phyloP scores from a whole-genome alignment of 2,888 invertebrate species.

The Notocelia uddmanniana region DNA sequence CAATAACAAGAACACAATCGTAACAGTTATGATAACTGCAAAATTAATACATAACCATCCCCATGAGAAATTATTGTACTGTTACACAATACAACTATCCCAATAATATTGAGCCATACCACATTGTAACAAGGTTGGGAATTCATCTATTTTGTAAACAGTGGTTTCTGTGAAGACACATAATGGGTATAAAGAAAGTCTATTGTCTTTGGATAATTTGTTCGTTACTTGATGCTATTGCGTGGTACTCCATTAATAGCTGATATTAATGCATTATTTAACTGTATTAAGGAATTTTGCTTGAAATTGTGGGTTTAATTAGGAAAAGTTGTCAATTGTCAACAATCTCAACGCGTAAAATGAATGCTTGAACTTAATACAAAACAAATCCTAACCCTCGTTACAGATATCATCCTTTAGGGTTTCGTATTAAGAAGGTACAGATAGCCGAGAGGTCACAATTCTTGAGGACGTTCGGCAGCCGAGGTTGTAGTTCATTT shows the following conservation, averaged over 20 bases:
- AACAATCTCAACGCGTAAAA: no score
- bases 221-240: slow-evolving; percentile 31
- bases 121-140: slow-evolving; percentile 1
- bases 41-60: slow-evolving; percentile 42
- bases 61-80: slow-evolving; percentile 39
- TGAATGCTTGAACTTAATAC: no score
- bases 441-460: no score
- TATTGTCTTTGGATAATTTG: slow-evolving; percentile 43
- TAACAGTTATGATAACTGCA: slow-evolving; percentile 33
- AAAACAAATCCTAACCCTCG: no score
- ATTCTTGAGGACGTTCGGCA: no score
- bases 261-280: slow-evolving; percentile 12
- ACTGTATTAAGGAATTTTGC: slow-evolving; percentile 11
- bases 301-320: background rate
- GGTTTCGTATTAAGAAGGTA: no score
- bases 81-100: slow-evolving; percentile 22
- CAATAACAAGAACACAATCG: slow-evolving; percentile 9
- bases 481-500: no score
- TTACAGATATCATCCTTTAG: background rate
- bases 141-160: background rate
- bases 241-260: slow-evolving; percentile 9
- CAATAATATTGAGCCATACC: slow-evolving; percentile 11
- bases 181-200: slow-evolving; percentile 42
- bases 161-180: slow-evolving; percentile 33
- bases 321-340: no score